These are phyloP conservation scores for Jordanella pulchra DNA, from an alignment of 2,797 vertebrate species.

Conservation along the genomic window DNA sequence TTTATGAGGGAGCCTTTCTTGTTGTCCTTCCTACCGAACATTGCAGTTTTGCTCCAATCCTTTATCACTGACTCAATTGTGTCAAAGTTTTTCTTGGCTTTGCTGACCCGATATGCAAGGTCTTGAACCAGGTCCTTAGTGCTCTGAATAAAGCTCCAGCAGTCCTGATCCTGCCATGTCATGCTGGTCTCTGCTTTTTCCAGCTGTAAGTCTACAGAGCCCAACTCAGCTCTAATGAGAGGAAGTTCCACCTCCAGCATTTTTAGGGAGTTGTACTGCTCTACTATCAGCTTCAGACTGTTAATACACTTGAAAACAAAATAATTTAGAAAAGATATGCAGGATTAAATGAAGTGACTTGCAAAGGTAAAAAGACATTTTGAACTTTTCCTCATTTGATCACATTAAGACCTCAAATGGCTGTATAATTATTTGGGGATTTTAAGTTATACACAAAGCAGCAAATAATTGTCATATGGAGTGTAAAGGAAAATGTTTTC, in stretches of 20 bases:
- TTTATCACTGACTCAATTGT: constrained; percentile 77
- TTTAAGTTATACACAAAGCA: not conserved
- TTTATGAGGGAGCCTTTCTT: constrained; percentile 76
- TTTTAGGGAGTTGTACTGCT: constrained; percentile 83
- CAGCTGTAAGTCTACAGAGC: constrained; percentile 73
- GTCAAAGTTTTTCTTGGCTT: constrained; percentile 76
- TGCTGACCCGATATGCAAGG: constrained; percentile 73
- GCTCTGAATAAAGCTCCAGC: constrained; percentile 76
- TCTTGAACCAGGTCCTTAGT: constrained; percentile 67
- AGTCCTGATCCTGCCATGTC: constrained; percentile 78
- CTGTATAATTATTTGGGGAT: not conserved
- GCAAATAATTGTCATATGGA: not conserved
- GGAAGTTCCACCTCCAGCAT: constrained; percentile 82
- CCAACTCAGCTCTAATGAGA: constrained; percentile 77
- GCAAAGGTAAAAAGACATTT: not conserved
- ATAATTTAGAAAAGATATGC: not conserved
- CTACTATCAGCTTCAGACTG: constrained; percentile 80
- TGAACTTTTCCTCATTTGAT: not conserved
- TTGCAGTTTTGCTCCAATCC: constrained; percentile 74
- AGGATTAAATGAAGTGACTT: not conserved
- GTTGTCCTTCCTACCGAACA: constrained; percentile 82
- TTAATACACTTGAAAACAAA: constrained; percentile 72
- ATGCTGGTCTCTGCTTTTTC: constrained; percentile 67
- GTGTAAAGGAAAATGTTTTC: not conserved
- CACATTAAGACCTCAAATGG: not conserved